Base-by-base conservation (phyloP, 2,888 invertebrate genomes). In the Vannuccia rotundouncinata region DNA sequence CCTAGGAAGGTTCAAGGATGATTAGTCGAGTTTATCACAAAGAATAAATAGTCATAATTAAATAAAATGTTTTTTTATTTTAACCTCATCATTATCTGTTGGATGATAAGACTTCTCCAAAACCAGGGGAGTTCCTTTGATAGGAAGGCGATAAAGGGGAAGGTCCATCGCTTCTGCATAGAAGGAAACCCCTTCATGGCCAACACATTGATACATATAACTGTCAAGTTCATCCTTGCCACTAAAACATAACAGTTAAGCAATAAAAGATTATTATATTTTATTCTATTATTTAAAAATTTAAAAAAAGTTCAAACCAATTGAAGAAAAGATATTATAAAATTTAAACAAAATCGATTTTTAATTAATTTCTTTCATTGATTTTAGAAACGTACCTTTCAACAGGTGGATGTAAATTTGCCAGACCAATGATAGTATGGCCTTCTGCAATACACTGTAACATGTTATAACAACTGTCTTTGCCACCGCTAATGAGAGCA, bases 181-280 rank as follows among this genome's bases (percentile, higher is more conserved):
- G 83, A 93, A 90, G 83, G 92, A 92, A 83, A 99, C 92, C 25
- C 94, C 95, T 90, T 96, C 94, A 87, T 95, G 94, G 0, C 98
- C 99, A 80, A 99, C 98, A 78, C 96, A 96, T 90, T 99, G 99
- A 88, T 97, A 99, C 99, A 99, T 99, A 87, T 94, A 98, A 87
- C 95, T 95, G 89, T 97, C 96, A 85, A 95, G 87, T 88, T 96
- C 96, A 91, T 86, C 87, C 87, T 59, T 13, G 5, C n/a, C 27
- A 13, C 25, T 80, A 79, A n/a, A n/a, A n/a, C n/a, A n/a, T 27
- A 13, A 81, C 76, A 59, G 73, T 59, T 74, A 59, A 2, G 30
- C 5, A 76, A 76, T 29, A 25, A 76, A 17, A 10, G 13, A 0
- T 1, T 10, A 31, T 78, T 78, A 74, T 76, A 78, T 78, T 75